Conservation (phyloP, 1,140 invertebrate genomes). For the Zaprionus ghesquierei region DNA sequence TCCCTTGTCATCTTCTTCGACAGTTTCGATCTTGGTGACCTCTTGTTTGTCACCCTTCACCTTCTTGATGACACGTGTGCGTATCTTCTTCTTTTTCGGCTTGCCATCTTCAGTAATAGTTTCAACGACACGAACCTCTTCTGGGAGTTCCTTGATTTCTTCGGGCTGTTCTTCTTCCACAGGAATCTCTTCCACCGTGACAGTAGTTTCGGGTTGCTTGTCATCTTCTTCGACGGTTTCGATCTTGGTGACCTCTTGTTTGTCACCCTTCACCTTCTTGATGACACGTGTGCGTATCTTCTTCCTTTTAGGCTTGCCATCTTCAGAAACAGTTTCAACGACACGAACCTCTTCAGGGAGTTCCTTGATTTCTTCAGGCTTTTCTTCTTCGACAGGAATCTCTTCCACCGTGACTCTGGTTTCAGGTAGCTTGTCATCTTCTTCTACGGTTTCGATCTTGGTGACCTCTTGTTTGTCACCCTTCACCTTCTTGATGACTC, state of each 20-base stretch:
- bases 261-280: conserved; percentile 34
- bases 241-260: conserved; percentile 27
- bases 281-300: conserved; percentile 31
- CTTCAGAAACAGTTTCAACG: conserved; percentile 24
- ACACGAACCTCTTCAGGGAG: conserved; percentile 30
- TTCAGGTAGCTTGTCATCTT: conserved; percentile 30
- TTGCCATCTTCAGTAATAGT: conserved; percentile 45
- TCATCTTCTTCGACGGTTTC: conserved; percentile 33
- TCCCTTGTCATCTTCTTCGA: conserved; percentile 66
- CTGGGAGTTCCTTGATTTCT: conserved; percentile 48
- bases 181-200: conserved; percentile 26
- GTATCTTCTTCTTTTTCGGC: conserved; percentile 48
- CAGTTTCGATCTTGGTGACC: conserved; percentile 56
- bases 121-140: conserved; percentile 77
- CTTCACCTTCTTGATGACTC: conserved; percentile 32
- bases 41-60: conserved; percentile 38
- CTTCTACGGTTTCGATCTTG: conserved; percentile 33
- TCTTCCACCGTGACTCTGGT: conserved; percentile 23
- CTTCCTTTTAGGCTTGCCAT: conserved; percentile 25
- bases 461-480: conserved; percentile 32
- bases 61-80: conserved; percentile 45
- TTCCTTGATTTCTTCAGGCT: conserved; percentile 15
- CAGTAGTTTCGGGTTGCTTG: conserved; percentile 19
- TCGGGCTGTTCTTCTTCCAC: conserved; percentile 16
- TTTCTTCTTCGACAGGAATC: conserved; percentile 16